Evolutionary conservation across 2,113 vertebrate species (phyloP).

Genomic region (Psilopogon haemacephalus): DNA sequence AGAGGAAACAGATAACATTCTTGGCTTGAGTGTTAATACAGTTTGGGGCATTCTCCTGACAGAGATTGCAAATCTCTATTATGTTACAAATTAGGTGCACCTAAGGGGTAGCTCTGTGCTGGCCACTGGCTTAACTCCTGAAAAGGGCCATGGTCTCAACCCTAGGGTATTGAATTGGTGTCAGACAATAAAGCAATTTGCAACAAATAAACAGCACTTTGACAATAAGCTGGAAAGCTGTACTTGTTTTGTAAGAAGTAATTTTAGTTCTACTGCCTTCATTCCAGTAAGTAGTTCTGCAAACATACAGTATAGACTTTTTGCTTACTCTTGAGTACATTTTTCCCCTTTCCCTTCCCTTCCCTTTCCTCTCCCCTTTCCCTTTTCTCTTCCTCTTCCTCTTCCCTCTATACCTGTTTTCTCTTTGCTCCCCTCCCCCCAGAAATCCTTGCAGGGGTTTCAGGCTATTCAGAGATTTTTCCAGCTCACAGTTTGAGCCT

Average conservation of each 20-base stretch:
- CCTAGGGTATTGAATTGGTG: background rate
- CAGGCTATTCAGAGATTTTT: background rate
- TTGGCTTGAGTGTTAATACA: background rate
- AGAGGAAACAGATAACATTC: background rate
- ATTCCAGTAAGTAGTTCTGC: background rate
- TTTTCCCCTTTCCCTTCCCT: background rate
- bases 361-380: background rate
- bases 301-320: background rate
- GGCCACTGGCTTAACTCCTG: background rate
- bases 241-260: background rate
- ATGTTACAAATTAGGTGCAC: slow-evolving; percentile 56
- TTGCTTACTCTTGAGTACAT: background rate
- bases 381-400: background rate
- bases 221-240: background rate
- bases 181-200: background rate
- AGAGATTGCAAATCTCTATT: slow-evolving; percentile 29
- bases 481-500: background rate
- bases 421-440: fast-evolving
- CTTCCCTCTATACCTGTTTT: background rate
- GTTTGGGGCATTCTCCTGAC: background rate
- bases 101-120: background rate
- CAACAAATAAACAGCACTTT: background rate
- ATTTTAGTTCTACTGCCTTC: background rate
- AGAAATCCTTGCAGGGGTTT: background rate
- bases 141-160: background rate